These are phyloP conservation scores for Mormyrus proboscirostris DNA, from an alignment of 2,797 vertebrate species.

Conservation along the genomic window DNA sequence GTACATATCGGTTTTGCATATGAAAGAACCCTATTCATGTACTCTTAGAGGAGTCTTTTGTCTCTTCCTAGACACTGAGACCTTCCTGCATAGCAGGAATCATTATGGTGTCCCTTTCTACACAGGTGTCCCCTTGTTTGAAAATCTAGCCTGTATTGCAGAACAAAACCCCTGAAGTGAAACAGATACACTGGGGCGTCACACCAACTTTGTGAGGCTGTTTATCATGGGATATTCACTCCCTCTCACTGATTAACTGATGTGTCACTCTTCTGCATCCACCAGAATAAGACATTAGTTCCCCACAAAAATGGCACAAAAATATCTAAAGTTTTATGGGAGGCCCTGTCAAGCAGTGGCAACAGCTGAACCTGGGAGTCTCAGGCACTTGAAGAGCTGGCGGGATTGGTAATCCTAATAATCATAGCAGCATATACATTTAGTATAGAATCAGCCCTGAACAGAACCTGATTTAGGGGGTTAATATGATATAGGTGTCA, in stretches of 20 bases:
- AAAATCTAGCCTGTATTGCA: not conserved
- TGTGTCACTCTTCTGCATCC: not conserved
- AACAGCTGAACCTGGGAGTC: not conserved
- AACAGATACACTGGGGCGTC: not conserved
- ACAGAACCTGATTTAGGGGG: not conserved
- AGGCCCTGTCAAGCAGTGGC: not conserved
- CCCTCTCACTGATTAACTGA: not conserved
- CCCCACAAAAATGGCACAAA: not conserved
- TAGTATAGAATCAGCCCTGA: not conserved
- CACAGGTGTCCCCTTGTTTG: not conserved
- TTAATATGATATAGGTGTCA: not conserved
- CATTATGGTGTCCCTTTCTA: not conserved
- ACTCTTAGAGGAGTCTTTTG: slow-evolving; percentile 4
- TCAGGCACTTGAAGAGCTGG: not conserved
- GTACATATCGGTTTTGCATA: not conserved
- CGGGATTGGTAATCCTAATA: not conserved
- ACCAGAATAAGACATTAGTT: not conserved
- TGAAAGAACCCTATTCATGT: not conserved
- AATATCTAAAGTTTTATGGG: not conserved
- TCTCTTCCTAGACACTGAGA: not conserved
- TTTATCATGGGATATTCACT: not conserved
- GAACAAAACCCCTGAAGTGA: not conserved
- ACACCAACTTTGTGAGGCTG: not conserved
- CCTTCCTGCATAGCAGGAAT: not conserved
- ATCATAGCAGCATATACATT: not conserved